Evolutionary conservation across 2,888 invertebrate species (phyloP), one percentile per base, ranked within the genome.

Genomic region (Hydroisotoma schaefferi): DNA sequence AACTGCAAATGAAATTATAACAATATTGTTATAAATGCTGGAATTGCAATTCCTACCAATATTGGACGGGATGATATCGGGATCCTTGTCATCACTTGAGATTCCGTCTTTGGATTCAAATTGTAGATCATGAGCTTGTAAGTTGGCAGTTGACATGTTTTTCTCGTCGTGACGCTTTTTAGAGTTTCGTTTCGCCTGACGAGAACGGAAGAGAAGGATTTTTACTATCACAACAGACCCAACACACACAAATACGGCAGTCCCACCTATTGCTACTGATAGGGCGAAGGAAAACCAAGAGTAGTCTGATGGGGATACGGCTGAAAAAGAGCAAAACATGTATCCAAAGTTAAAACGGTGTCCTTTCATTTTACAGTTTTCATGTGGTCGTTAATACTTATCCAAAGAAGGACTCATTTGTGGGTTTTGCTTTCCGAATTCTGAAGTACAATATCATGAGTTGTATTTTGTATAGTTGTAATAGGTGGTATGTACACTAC

Each of bases 61-160:
- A 80, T 86, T 86, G 65, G 85, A 85, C 66, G 87, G 87, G 76
- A 87, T 87, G 63, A 87, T 83, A 77, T 87, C 87, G 20, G 87
- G 87, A 78, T 87, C 87, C 72, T 81, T 81, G 73, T 84, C 84
- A 72, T 84, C 82, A 18, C 74, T 58, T 8, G 66, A 68, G 49
- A 70, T 61, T 27, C 69, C 69, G 56, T 71, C 71, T 38, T 71
- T 71, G 5, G 61, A 59, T 53, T 71, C 71, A 47, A 69, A 63
- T 59, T 67, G 67, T 29, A 65, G 53, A 44, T 63, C 69, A 59
- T 67, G 65, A 33, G 59, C 52, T 55, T 61, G 61, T 15, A 62
- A 57, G 47, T 59, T 57, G 20, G 63, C 56, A 33, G 56, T 57
- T 15, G 57, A 38, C 18, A 65, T 58, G 58, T 63, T 63, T 53